Conservation (phyloP, 2,113 vertebrate genomes). For the Bungarus multicinctus region DNA sequence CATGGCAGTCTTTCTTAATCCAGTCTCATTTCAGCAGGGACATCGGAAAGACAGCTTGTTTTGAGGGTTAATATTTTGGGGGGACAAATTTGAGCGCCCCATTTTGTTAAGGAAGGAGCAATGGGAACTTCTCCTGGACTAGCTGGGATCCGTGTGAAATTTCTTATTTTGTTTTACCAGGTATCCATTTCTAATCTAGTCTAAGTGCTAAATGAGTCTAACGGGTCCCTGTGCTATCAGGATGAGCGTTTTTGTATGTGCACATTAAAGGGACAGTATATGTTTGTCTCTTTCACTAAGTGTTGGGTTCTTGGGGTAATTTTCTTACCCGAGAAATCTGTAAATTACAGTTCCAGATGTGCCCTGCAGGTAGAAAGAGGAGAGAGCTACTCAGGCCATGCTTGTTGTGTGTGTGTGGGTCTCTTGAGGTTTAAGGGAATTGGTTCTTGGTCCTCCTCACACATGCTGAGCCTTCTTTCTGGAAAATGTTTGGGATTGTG, state of each 20-base stretch:
- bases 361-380: constrained; percentile 10
- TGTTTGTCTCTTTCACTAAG: neutral
- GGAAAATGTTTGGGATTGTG: constrained; percentile 35
- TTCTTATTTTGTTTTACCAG: neutral
- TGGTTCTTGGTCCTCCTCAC: constrained; percentile 25
- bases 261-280: too few relatives aligned
- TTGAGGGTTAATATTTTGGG: too few relatives aligned
- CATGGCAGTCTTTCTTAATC: neutral
- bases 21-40: too few relatives aligned
- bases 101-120: too few relatives aligned
- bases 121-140: too few relatives aligned
- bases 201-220: too few relatives aligned
- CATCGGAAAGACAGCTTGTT: too few relatives aligned
- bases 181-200: too few relatives aligned
- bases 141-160: neutral
- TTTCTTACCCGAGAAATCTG: constrained; percentile 30
- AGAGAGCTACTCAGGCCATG: neutral
- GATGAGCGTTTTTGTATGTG: neutral
- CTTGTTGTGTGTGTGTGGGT: neutral
- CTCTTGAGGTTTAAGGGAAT: constrained; percentile 63
- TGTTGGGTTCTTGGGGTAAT: neutral
- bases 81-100: too few relatives aligned
- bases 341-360: constrained; percentile 52
- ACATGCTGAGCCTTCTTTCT: constrained; percentile 38
- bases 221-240: neutral